A percentile compares a stretch with the other conserved stretches of the same genome.
Evolutionary conservation across 2,888 invertebrate species (phyloP).

Genomic region (Harpagoxenus sublaevis): DNA sequence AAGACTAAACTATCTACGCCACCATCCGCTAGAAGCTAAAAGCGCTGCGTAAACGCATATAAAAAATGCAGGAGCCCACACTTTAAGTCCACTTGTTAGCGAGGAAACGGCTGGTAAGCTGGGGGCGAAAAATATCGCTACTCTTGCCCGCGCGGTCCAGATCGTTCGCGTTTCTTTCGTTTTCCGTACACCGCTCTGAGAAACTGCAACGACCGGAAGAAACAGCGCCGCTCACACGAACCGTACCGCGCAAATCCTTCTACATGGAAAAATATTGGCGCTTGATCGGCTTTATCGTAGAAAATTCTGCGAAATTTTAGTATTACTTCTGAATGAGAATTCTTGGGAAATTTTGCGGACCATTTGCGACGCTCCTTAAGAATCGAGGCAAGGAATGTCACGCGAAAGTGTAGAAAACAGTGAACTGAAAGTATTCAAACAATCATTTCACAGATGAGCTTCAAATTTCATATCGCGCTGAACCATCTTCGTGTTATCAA

Average conservation of each 20-base stretch:
- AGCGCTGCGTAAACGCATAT: conserved; percentile 45
- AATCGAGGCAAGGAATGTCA: background rate
- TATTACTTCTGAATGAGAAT: conserved; percentile 8
- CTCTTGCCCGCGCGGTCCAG: conserved; percentile 34
- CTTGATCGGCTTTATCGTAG: conserved; percentile 45
- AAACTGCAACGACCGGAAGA: conserved; percentile 55
- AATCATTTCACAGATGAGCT: background rate
- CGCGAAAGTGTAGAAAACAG: background rate
- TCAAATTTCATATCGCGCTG: background rate
- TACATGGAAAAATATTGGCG: conserved; percentile 33
- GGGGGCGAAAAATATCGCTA: conserved; percentile 69
- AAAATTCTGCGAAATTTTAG: conserved; percentile 43
- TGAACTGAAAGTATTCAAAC: background rate
- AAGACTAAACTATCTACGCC: conserved; percentile 14
- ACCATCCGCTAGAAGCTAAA: conserved; percentile 33
- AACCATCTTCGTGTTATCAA: background rate
- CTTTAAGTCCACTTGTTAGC: conserved; percentile 71
- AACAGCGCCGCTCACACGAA: conserved; percentile 47
- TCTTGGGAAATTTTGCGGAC: conserved; percentile 19
- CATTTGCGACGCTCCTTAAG: conserved; percentile 19
- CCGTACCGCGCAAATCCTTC: conserved; percentile 33
- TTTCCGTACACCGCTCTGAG: conserved; percentile 36
- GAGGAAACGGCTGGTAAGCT: conserved; percentile 53
- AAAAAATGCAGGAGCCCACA: conserved; percentile 64
- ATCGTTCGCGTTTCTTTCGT: conserved; percentile 51